These are phyloP conservation scores for Phengaris alcon DNA, from an alignment of 2,888 invertebrate species.

Conservation along the genomic window DNA sequence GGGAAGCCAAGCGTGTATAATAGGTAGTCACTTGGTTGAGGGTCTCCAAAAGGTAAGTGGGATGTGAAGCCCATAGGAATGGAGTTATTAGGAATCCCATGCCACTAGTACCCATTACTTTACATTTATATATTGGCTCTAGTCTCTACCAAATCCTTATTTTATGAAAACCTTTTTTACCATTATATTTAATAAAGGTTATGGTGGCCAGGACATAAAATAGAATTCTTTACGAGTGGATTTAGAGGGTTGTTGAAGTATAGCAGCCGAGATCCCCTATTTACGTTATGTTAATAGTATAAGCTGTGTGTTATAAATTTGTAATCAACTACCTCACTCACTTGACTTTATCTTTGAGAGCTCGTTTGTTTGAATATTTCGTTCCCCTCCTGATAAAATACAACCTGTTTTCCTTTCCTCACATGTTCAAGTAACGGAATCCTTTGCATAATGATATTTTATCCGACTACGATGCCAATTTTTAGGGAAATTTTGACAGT, in stretches of 20 bases:
- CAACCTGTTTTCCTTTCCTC: not conserved
- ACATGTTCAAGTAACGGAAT: too few relatives aligned
- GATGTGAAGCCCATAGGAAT: too few relatives aligned
- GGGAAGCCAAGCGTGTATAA: too few relatives aligned
- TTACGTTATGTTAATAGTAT: slow-evolving; percentile 21
- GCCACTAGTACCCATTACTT: not conserved
- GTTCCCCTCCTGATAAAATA: not conserved
- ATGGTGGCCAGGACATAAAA: slow-evolving; percentile 6
- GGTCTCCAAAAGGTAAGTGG: too few relatives aligned
- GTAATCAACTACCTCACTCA: slow-evolving; percentile 13
- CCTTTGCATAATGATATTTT: too few relatives aligned
- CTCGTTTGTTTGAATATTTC: slow-evolving; percentile 2
- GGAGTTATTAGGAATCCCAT: too few relatives aligned
- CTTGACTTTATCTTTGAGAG: slow-evolving; percentile 7
- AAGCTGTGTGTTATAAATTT: slow-evolving; percentile 20
- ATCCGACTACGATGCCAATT: too few relatives aligned
- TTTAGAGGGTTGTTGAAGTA: slow-evolving; percentile 23
- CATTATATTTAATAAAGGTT: slow-evolving; percentile 28
- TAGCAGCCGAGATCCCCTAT: slow-evolving; percentile 10
- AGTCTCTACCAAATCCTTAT: slow-evolving; percentile 20
- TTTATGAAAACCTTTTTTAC: slow-evolving; percentile 27
- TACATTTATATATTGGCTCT: slow-evolving; percentile 11
- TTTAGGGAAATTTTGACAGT: too few relatives aligned
- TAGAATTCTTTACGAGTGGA: slow-evolving; percentile 27
- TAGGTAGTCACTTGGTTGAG: too few relatives aligned